A percentile compares a stretch with the other conserved stretches of the same genome.
Conservation (phyloP, 2,888 invertebrate species). For the Gnatocerus cornutus region DNA sequence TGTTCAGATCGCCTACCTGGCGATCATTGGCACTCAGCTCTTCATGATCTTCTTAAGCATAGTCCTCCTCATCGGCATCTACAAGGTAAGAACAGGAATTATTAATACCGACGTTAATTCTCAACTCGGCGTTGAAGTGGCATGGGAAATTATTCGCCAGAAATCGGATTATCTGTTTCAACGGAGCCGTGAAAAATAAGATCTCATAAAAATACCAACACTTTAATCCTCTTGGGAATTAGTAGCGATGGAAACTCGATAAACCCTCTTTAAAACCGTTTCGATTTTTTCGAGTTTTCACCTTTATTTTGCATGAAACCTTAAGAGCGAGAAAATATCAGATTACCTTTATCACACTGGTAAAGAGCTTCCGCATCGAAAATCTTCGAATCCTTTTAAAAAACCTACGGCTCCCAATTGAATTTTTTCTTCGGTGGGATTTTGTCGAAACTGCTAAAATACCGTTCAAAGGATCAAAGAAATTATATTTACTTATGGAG, state of each 20-base stretch:
- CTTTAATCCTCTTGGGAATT: slow-evolving; percentile 8
- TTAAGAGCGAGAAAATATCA: slow-evolving; percentile 25
- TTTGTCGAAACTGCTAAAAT: slow-evolving; percentile 37
- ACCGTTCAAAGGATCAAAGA: slow-evolving; percentile 41
- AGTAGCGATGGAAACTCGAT: slow-evolving; percentile 10
- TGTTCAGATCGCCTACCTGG: slow-evolving; percentile 86
- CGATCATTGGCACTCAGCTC: slow-evolving; percentile 86
- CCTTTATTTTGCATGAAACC: background rate
- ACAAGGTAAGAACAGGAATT: slow-evolving; percentile 77
- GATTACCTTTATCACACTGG: slow-evolving; percentile 23
- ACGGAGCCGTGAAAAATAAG: slow-evolving; percentile 37
- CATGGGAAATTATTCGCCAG: slow-evolving; percentile 37
- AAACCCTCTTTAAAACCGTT: background rate
- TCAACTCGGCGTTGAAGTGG: slow-evolving; percentile 18
- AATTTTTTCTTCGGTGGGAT: slow-evolving; percentile 13
- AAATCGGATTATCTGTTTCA: slow-evolving; percentile 43
- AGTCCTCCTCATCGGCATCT: slow-evolving; percentile 82
- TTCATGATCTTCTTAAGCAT: slow-evolving; percentile 84
- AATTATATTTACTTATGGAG: slow-evolving; percentile 38
- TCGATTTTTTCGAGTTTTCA: background rate
- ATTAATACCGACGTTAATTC: slow-evolving; percentile 30
- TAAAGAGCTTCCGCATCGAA: slow-evolving; percentile 28
- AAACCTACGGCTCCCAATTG: slow-evolving; percentile 33
- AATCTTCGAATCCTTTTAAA: slow-evolving; percentile 21
- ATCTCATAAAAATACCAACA: slow-evolving; percentile 31